Conservation (phyloP, 2,113 vertebrate species). For the Poecile atricapillus region DNA sequence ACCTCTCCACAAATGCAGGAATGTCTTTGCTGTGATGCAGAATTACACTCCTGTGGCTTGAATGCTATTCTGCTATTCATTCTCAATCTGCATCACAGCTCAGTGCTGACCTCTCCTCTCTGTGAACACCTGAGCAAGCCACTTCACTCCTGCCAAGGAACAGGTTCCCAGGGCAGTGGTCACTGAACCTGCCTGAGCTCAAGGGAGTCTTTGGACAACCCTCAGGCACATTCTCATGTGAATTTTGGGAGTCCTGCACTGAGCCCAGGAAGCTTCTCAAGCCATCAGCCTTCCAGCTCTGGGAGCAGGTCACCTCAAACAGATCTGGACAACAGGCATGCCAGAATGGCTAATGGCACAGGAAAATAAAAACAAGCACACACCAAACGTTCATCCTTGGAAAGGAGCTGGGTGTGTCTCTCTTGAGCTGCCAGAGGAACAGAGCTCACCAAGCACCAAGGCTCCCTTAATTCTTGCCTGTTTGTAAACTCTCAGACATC, state of each 20-base stretch:
- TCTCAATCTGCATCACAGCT: background rate
- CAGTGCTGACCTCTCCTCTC: background rate
- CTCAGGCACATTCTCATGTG: background rate
- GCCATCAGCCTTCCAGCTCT: background rate
- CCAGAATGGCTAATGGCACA: background rate
- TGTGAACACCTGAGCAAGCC: background rate
- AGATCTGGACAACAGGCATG: background rate
- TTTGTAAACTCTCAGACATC: background rate
- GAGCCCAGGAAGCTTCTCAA: background rate
- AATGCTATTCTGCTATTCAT: background rate
- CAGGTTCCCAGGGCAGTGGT: background rate
- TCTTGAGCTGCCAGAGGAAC: background rate
- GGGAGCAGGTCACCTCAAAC: background rate
- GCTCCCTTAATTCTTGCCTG: background rate
- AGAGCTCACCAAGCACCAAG: background rate
- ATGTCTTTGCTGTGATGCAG: background rate
- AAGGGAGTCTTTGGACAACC: background rate
- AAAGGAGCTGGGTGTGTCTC: background rate
- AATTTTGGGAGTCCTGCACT: background rate
- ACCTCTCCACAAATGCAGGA: background rate
- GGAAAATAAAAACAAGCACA: background rate
- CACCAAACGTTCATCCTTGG: background rate
- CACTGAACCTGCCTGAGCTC: background rate
- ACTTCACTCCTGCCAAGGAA: background rate
- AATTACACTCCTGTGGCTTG: background rate